A percentile compares a stretch with the other conserved stretches of the same genome.
Conservation (phyloP, 1,140 invertebrate genomes). For the Zaprionus lachaisei region DNA sequence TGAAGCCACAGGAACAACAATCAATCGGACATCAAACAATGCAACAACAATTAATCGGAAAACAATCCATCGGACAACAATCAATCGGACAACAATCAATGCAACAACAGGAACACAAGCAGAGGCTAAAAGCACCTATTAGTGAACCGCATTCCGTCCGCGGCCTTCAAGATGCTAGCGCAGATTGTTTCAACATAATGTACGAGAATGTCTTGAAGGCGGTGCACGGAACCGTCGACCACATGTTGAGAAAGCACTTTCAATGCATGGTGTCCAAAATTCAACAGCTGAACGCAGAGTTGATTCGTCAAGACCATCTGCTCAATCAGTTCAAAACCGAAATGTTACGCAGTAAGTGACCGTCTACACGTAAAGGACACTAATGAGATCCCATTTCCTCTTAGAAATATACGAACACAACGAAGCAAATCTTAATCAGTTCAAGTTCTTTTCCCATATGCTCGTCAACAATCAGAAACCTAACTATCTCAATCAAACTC, state of each 20-base stretch:
- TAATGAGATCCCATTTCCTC: not conserved
- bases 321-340: constrained; percentile 48
- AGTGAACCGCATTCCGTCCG: not conserved
- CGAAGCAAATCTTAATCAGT: constrained; percentile 65
- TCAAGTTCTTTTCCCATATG: constrained; percentile 71
- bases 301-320: constrained; percentile 30
- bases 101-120: constrained; percentile 1
- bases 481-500: constrained; percentile 45
- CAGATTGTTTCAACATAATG: constrained; percentile 64
- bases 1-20: not conserved
- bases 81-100: not conserved
- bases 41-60: not conserved
- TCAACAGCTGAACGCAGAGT: constrained; percentile 32
- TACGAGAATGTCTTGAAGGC: constrained; percentile 67
- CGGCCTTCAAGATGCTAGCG: constrained; percentile 54
- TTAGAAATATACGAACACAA: constrained; percentile 56
- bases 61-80: not conserved
- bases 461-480: constrained; percentile 66
- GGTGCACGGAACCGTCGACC: constrained; percentile 46
- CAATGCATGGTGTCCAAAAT: constrained; percentile 36
- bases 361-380: too few species aligned
- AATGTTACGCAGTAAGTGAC: constrained; percentile 54
- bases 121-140: not conserved
- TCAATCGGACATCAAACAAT: not conserved
- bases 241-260: constrained; percentile 58